Evolutionary conservation across 2,888 invertebrate genomes (phyloP).

Genomic region (Micoletzkya japonica): DNA sequence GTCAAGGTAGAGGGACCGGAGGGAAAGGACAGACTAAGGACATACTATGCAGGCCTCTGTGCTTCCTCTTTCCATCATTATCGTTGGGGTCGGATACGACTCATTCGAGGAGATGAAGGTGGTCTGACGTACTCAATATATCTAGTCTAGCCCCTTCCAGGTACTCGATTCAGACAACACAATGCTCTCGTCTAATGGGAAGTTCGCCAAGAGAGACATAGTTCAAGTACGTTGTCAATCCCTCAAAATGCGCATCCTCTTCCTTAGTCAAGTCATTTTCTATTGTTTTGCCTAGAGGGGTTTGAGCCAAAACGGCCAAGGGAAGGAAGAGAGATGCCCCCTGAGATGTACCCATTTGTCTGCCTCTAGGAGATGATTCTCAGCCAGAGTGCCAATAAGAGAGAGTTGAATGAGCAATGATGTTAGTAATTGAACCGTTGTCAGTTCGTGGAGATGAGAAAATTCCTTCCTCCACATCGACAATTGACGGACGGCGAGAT

Average conservation of each 20-base stretch:
- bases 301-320: too few relatives aligned
- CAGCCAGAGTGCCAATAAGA: constrained; percentile 1
- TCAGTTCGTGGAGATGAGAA: constrained; percentile 60
- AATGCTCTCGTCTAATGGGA: constrained; percentile 65
- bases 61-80: constrained; percentile 32
- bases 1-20: constrained; percentile 39
- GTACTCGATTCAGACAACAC: constrained; percentile 69
- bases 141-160: not conserved
- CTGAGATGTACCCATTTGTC: not conserved
- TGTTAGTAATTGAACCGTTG: constrained; percentile 11
- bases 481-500: constrained; percentile 15
- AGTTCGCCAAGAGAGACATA: constrained; percentile 69
- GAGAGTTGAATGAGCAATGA: constrained; percentile 11
- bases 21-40: not conserved
- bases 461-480: constrained; percentile 49
- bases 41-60: constrained; percentile 22
- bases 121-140: not conserved
- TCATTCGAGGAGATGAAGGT: constrained; percentile 64
- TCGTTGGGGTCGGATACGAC: constrained; percentile 32
- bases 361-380: not conserved
- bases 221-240: constrained; percentile 65
- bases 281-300: too few relatives aligned
- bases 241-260: too few relatives aligned
- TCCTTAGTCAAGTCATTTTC: too few relatives aligned
- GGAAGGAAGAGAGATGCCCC: too few relatives aligned